phyloP scores from a whole-genome alignment of 2,888 invertebrate genomes.

The Torymus aiolomorphi region DNA sequence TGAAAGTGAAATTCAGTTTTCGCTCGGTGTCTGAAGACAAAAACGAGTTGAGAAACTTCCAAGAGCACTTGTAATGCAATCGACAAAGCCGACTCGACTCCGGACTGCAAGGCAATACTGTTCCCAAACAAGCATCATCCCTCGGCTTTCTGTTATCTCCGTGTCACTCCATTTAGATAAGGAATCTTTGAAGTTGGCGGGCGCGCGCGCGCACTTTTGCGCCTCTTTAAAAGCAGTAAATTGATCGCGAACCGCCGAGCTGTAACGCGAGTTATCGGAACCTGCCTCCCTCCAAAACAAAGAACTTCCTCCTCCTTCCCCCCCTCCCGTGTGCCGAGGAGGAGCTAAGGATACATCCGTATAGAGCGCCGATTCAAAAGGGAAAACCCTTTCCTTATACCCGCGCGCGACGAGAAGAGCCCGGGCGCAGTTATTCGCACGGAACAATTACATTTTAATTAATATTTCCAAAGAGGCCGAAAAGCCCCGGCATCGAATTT shows the following conservation, averaged over 20 bases:
- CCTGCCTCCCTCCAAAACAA: slow-evolving; percentile 65
- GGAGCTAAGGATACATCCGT: slow-evolving; percentile 65
- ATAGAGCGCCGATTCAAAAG: slow-evolving; percentile 57
- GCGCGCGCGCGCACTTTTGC: slow-evolving; percentile 16
- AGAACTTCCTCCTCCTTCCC: slow-evolving; percentile 60
- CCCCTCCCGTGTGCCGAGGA: slow-evolving; percentile 59
- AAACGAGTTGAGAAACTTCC: neutral
- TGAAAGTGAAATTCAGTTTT: no score
- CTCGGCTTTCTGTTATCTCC: neutral
- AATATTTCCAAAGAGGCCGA: slow-evolving; percentile 75
- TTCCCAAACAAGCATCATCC: neutral
- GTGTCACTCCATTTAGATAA: slow-evolving; percentile 23
- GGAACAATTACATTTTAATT: slow-evolving; percentile 76
- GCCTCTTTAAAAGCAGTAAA: slow-evolving; percentile 42
- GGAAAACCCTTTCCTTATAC: slow-evolving; percentile 50
- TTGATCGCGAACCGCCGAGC: slow-evolving; percentile 40
- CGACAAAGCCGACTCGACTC: slow-evolving; percentile 7
- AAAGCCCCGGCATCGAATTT: slow-evolving; percentile 70
- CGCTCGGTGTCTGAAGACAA: no score
- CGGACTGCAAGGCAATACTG: neutral
- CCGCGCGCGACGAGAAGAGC: neutral
- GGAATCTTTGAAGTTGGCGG: slow-evolving; percentile 46
- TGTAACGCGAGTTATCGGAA: slow-evolving; percentile 43
- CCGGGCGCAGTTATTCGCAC: slow-evolving; percentile 59
- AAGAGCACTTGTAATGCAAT: slow-evolving; percentile 24